Base-by-base conservation (phyloP, 1,140 invertebrate species). In the Cecropterus lyciades region DNA sequence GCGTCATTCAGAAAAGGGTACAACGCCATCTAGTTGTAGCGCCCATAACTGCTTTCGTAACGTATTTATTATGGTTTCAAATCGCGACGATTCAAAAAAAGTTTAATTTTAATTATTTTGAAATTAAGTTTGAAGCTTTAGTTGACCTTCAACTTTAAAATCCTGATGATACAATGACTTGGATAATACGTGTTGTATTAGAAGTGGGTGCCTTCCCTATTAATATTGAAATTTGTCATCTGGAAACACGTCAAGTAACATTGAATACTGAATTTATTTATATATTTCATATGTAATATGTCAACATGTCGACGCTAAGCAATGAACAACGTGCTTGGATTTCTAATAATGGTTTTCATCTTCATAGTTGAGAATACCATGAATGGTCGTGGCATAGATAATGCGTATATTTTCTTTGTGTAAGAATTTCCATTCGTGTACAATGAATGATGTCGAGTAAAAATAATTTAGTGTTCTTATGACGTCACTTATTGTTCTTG, bases 281-380 rank as follows among this genome's bases (percentile, higher is more conserved):
- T 1, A 33, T 24, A 24, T 5, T 1, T 24, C 5, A 33, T 33
- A 33, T n/a, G n/a, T n/a, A n/a, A n/a, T 40, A 40, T 40, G 37
- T 40, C 37, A 40, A n/a, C 11, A 13, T n/a, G 37, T 40, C 37
- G 37, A n/a, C 37, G 37, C 37, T 40, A 40, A 40, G 37, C 8
- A 40, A 40, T 40, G 37, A 13, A 40, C 37, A 40, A 40, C 37
- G 37, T 40, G 37, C 37, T 40, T 40, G 37, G 37, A 0, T 40
- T 40, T 40, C 37, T 40, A 40, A 40, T 40, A 40, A 40, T n/a
- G 11, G 37, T 40, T 40, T 40, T 40, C 37, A 40, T 40, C 11
- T 40, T 40, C 37, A 13, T 13, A 40, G 37, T 11, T 9, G 37
- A 13, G 37, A 11, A 40, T 40, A 40, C 37, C 37, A 5, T n/a